Percentiles rank a stretch among this genome's conserved stretches.
Conservation (phyloP, 2,113 vertebrate genomes). For the Prietella phreatophila region DNA sequence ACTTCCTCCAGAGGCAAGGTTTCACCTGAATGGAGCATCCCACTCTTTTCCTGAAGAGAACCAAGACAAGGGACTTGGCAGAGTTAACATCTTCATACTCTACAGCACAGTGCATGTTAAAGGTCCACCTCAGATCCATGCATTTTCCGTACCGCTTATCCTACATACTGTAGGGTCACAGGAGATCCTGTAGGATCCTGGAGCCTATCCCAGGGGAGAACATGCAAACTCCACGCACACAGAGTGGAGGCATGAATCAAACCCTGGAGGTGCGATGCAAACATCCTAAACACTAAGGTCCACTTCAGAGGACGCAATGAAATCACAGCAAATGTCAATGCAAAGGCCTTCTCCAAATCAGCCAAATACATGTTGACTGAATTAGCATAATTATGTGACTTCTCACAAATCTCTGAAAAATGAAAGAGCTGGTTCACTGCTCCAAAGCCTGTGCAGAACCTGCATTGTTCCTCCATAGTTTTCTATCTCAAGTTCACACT, state of each 20-base stretch:
- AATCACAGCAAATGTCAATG: background rate
- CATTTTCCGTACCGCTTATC: too few species aligned
- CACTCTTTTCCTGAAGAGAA: background rate
- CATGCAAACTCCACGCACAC: too few species aligned
- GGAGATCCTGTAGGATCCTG: too few species aligned
- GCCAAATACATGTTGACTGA: background rate
- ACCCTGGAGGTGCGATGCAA: too few species aligned
- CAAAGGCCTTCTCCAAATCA: background rate
- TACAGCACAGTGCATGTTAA: background rate
- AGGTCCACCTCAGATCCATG: background rate
- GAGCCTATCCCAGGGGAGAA: too few species aligned
- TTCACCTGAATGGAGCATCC: background rate
- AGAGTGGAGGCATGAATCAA: too few species aligned
- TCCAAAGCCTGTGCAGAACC: background rate
- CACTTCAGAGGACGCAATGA: background rate
- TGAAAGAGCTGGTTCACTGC: background rate
- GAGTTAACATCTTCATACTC: background rate
- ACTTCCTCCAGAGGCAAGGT: background rate
- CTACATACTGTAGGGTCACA: too few species aligned
- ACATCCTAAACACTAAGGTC: background rate
- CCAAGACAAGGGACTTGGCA: background rate
- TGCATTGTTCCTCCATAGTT: background rate
- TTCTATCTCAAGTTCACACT: background rate
- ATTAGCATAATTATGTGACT: background rate
- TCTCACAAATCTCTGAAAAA: background rate